These are phyloP conservation scores for Conistra vaccinii DNA, from an alignment of 2,888 invertebrate species.

Conservation along the genomic window DNA sequence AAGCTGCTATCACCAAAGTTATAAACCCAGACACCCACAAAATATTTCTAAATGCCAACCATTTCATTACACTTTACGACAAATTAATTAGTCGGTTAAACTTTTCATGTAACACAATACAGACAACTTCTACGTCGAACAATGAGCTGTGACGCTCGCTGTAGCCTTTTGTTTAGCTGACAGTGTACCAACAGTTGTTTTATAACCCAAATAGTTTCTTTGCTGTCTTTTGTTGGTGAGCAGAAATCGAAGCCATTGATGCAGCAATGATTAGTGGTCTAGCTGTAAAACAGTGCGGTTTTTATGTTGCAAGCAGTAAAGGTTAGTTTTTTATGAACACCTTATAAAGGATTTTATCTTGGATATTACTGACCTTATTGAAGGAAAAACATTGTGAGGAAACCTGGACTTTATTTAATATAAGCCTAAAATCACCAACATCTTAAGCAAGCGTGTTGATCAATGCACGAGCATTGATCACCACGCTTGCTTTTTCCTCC, in stretches of 20 bases:
- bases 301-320: not conserved
- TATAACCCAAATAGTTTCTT: constrained; percentile 46
- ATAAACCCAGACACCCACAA: not conserved
- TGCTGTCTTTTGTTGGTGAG: constrained; percentile 13
- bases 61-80: constrained; percentile 38
- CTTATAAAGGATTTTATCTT: not conserved
- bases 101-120: constrained; percentile 40
- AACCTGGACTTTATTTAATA: not conserved
- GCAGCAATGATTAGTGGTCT: constrained; percentile 15
- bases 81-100: constrained; percentile 47
- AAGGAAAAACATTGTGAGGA: not conserved
- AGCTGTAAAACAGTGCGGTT: not conserved
- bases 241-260: constrained; percentile 11
- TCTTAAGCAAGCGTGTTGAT: no score
- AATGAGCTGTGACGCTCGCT: constrained; percentile 28
- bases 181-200: constrained; percentile 42
- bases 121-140: constrained; percentile 38
- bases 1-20: not conserved
- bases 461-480: no score
- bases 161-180: constrained; percentile 44
- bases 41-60: constrained; percentile 13
- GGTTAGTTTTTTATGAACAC: not conserved
- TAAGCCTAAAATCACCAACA: no score
- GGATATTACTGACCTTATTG: not conserved
- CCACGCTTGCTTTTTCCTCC: no score